Conservation (phyloP, 2,113 vertebrate species). For the Ariopsis seemanni region DNA sequence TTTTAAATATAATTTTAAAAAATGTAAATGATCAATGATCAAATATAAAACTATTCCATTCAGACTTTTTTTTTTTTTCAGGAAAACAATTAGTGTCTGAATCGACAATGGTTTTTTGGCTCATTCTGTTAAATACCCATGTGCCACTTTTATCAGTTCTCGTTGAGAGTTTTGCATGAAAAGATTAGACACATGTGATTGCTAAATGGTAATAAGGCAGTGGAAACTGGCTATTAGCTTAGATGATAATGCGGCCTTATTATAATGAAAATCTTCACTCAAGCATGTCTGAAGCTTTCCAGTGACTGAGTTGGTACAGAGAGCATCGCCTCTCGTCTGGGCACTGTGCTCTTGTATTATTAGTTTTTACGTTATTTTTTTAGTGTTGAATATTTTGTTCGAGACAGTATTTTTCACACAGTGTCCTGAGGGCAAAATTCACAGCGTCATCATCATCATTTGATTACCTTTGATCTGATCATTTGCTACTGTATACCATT, state of each 20-base stretch:
- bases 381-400: not conserved
- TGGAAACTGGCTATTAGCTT: conserved; percentile 27
- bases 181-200: conserved; percentile 13
- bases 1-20: not conserved
- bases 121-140: not conserved
- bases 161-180: conserved; percentile 11
- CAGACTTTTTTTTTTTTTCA: not conserved
- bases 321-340: not conserved
- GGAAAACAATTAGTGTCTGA: not conserved
- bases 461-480: conserved; percentile 8
- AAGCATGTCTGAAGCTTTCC: conserved; percentile 1
- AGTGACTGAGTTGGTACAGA: not conserved
- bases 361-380: not conserved
- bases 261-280: conserved; percentile 13
- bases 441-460: not conserved
- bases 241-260: not conserved
- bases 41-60: not conserved
- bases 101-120: not conserved
- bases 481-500: conserved; percentile 7
- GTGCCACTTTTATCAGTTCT: not conserved
- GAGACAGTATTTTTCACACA: not conserved
- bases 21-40: too few species aligned
- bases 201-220: conserved; percentile 12
- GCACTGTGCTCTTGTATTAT: conserved; percentile 9
- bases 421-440: not conserved